Base-by-base conservation (phyloP, 2,797 vertebrate genomes). In the Lithobates pipiens region DNA sequence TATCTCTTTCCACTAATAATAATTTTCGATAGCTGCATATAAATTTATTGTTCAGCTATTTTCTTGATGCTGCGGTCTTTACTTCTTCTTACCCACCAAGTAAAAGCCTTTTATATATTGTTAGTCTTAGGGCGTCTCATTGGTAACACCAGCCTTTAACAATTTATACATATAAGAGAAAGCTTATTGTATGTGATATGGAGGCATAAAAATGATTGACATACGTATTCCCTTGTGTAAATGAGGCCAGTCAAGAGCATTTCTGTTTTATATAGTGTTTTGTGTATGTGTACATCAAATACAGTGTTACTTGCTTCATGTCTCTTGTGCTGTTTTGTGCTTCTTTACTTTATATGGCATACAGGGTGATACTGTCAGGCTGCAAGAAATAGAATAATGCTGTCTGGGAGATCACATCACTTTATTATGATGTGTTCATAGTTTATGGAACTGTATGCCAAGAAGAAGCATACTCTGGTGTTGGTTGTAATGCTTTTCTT, bases 51-150 rank as follows among this genome's bases (percentile, higher is more conserved):
- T 46, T 46, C 11, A 46, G 44, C 44, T 15, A 13, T 15, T 25
- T 74, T 25, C n/a, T 29, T 74, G 36, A 2, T 44, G 11, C 46
- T 73, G 13, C 10, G 7, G 10, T 16, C 10, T 74, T 57, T 50
- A 50, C 46, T 15, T 18, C 5, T 76, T 18, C 18, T 36, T 54
- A n/a, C 1, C 8, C 6, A 15, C 23, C 23, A 34, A 15, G 11
- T 34, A 76, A 61, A 57, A 76, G 6, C 11, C 25, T 77, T 77
- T 77, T 77, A 16, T 63, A n/a, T n/a, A n/a, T 39, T 65, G 76
- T 27, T 77, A 63, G 36, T 11, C 54, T 77, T 77, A 65, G 23
- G 50, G 75, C 16, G 75, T 76, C 54, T 61, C 54, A 23, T n/a
- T 36, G 23, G 76, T 77, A 39, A 63, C 29, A 42, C 54, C 34